A percentile compares a stretch with the other conserved stretches of the same genome.
Conservation (phyloP, 2,888 invertebrate genomes). For the Leptopterna dolabrata region DNA sequence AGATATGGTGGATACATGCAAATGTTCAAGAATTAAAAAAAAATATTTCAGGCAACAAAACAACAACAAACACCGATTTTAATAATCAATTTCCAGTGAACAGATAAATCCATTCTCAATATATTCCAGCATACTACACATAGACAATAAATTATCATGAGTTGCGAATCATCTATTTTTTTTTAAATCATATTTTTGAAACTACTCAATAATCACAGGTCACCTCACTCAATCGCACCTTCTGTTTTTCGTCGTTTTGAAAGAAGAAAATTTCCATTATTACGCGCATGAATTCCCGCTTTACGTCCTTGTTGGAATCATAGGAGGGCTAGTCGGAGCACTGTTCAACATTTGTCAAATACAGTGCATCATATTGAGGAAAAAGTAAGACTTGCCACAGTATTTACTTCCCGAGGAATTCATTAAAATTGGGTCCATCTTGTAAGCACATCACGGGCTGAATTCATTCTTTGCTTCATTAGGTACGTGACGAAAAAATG, state of each 20-base stretch:
- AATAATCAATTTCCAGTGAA: too few species aligned
- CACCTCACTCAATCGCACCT: constrained; percentile 20
- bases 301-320: constrained; percentile 13
- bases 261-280: constrained; percentile 15
- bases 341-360: constrained; percentile 33
- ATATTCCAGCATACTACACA: too few species aligned
- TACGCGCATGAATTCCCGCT: constrained; percentile 11
- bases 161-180: too few species aligned
- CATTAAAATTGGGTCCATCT: not conserved
- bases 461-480: too few species aligned
- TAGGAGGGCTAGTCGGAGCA: constrained; percentile 39
- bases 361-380: constrained; percentile 30
- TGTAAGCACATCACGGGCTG: too few species aligned
- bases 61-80: too few species aligned
- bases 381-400: constrained; percentile 8
- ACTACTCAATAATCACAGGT: not conserved
- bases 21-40: too few species aligned
- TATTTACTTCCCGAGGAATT: not conserved
- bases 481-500: constrained; percentile 45
- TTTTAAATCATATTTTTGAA: too few species aligned
- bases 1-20: too few species aligned
- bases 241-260: constrained; percentile 37
- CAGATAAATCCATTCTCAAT: too few species aligned
- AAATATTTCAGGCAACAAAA: too few species aligned
- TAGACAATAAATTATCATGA: too few species aligned